Base-by-base conservation (phyloP, 2,888 invertebrate genomes). In the Nemotelus nigrinus region DNA sequence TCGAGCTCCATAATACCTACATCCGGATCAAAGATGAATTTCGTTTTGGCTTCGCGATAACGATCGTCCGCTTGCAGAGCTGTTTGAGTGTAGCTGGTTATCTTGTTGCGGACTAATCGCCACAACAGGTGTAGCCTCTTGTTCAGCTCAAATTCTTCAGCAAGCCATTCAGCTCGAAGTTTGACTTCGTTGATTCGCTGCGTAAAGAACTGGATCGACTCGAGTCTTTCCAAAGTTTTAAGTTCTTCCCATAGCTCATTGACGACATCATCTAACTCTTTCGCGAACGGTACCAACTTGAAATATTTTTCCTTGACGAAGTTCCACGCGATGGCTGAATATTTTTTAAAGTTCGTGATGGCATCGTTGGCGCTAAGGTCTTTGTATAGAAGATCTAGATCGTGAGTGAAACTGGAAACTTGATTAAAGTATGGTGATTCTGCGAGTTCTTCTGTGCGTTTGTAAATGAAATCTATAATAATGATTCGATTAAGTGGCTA, bases 11-110 rank as follows among this genome's bases (percentile, higher is more conserved):
- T 91, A 70, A 93, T 88, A 3, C 96, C 96, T 44, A 90, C 89
- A 71, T 92, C 91, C 0, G 95, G 94, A 84, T 95, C 94, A 86
- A 95, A 96, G 76, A 94, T 89, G 85, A 96, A 96, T 86, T 94
- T 94, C 0, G 96, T 96, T 87, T 96, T 96, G 2, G 95, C 93
- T 79, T 92, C 92, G 25, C 95, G 91, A 84, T 95, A 94, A 80
- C 93, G 89, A 83, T 93, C 94, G 80, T 95, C 94, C 41, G 94
- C 93, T 84, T 96, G 92, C 44, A 96, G 84, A 0, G 95, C 95
- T 25, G 94, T 95, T 82, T 92, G 91, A 3, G 93, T 91, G 83
- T 93, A 89, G 79, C 93, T 93, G 0, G 91, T 90, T 2, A 95
- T 84, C 84, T 94, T 94, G 43, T 89, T 89, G 82, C 93, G 92